phyloP scores from a whole-genome alignment of 92 coral and sea anemone genomes.

The Hydrozoanthus gracilis region DNA sequence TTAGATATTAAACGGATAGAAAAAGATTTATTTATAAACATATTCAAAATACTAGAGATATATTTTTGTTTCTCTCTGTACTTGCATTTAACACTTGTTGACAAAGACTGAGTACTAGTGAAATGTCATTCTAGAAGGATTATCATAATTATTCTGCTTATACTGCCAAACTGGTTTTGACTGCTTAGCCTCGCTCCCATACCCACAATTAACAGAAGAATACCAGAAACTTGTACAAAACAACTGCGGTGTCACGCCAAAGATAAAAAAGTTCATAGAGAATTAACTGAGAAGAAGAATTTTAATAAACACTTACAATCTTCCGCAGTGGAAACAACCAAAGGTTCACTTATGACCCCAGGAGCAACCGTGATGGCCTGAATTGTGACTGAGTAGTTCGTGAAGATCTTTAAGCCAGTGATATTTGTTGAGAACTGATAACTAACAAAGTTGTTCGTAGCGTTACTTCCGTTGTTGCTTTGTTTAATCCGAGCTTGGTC shows the following conservation, averaged over 20 bases:
- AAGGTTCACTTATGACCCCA: not conserved
- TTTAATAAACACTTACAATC: constrained; percentile 19
- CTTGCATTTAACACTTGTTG: too few relatives aligned
- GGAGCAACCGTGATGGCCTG: constrained; percentile 26
- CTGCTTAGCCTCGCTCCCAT: too few relatives aligned
- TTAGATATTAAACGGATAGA: too few relatives aligned
- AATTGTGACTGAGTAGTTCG: constrained; percentile 21
- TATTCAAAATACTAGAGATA: too few relatives aligned
- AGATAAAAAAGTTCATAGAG: too few relatives aligned
- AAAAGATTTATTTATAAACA: too few relatives aligned
- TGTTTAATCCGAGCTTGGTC: constrained; percentile 7
- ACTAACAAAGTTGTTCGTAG: not conserved
- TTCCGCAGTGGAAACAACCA: constrained; percentile 29
- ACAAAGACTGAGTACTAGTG: too few relatives aligned
- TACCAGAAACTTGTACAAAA: not conserved
- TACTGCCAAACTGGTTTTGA: too few relatives aligned
- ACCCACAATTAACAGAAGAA: too few relatives aligned
- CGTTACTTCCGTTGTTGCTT: not conserved
- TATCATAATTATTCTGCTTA: too few relatives aligned
- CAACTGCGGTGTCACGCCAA: not conserved
- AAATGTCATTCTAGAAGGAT: too few relatives aligned
- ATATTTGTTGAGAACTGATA: constrained; percentile 14
- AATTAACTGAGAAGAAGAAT: not conserved
- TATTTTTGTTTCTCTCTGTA: too few relatives aligned
- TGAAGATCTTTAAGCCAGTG: constrained; percentile 33